Percentiles rank a stretch among this genome's conserved stretches.
Conservation (phyloP, 2,113 vertebrate species). For the Arothron firmamentum region DNA sequence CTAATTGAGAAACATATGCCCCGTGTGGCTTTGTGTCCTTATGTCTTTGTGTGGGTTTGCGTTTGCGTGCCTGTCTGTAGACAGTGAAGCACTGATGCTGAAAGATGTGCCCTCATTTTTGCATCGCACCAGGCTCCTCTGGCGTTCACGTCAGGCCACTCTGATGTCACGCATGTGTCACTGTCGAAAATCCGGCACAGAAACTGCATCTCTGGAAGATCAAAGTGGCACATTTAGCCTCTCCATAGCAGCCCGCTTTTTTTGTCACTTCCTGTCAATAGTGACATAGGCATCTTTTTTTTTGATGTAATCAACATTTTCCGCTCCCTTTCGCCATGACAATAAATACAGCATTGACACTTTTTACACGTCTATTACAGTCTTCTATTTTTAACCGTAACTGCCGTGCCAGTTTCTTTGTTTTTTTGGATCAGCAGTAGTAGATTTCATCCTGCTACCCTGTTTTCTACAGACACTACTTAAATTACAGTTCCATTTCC, state of each 20-base stretch:
- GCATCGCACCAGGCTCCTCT: constrained; percentile 46
- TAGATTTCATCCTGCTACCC: constrained; percentile 1
- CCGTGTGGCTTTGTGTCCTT: constrained; percentile 39
- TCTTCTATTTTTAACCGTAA: constrained; percentile 14
- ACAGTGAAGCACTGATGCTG: constrained; percentile 70
- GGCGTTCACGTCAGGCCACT: constrained; percentile 53
- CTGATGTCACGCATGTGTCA: constrained; percentile 63
- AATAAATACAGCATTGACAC: too few species aligned
- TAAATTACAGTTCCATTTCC: background rate
- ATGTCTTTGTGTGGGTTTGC: constrained; percentile 43
- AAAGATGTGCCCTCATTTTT: constrained; percentile 72
- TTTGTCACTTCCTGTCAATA: constrained; percentile 18
- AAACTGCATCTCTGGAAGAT: constrained; percentile 23
- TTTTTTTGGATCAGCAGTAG: constrained; percentile 5
- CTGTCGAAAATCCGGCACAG: constrained; percentile 44
- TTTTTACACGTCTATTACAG: too few species aligned
- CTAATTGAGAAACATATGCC: constrained; percentile 55
- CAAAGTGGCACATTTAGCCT: constrained; percentile 40
- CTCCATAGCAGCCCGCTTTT: constrained; percentile 14
- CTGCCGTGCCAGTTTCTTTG: background rate
- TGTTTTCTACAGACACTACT: constrained; percentile 4
- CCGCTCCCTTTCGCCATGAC: too few species aligned
- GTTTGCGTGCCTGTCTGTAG: constrained; percentile 48
- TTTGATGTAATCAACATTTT: background rate
- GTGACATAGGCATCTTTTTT: constrained; percentile 18